Evolutionary conservation across 2,113 vertebrate species (phyloP), one percentile per base, ranked within the genome.

Genomic region (Callipepla californica): DNA sequence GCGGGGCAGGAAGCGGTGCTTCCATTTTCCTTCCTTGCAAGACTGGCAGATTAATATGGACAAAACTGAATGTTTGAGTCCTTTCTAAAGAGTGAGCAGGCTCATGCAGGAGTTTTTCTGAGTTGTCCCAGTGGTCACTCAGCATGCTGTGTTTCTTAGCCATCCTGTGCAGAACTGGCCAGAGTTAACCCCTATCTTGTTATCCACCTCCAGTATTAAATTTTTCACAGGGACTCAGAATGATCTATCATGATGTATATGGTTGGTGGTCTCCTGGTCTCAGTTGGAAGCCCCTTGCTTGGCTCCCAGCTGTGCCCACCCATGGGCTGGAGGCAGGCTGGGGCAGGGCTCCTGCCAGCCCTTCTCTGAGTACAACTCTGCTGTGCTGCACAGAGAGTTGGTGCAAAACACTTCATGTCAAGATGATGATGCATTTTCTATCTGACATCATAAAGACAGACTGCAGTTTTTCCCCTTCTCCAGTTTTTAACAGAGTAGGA

Each of bases 221-320:
- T 62, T 38, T 89, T 94, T 86, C 86, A 66, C 88, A 88, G 80
- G 44, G 30, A 65, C 65, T 28, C n/a, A 26, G 59, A 91, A n/a
- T 30, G 13, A 26, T 21, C 65, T 70, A 21, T 62, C 73, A 36
- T 26, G 66, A 66, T 51, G 85, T 59, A 57, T 23, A 6, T 23
- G 34, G 55, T 25, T 84, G 61, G 50, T 48, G 48, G 26, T 69
- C 26, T 69, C n/a, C 19, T 44, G 15, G 1, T 74, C 15, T 36
- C 50, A 34, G 63, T 17, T 57, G 34, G 50, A 69, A 76, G 21
- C 32, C 36, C 25, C 13, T 50, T 28, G 44, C 62, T 58, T 15
- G 86, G 65, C 91, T 78, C 63, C 4, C 15, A 68, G 69, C 53
- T 7, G 8, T 62, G 36, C 50, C 55, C 45, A 25, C 36, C 19